Evolutionary conservation across 2,888 invertebrate species (phyloP).

Genomic region (Dermolepida albohirtum): DNA sequence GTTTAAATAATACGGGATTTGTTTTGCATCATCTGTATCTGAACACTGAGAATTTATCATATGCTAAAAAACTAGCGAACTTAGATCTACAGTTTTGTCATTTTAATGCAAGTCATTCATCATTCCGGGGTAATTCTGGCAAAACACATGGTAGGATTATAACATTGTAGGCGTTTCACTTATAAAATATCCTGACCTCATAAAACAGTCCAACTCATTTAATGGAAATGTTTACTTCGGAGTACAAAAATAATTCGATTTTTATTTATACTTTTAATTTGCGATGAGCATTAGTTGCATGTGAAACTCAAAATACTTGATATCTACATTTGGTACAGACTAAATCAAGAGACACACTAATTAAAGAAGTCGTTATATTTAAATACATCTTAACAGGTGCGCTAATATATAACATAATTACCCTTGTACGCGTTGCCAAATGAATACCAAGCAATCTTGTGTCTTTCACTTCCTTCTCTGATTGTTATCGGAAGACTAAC

Average conservation of each 20-base stretch:
- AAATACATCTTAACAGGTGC: slow-evolving; percentile 20
- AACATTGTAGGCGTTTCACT: slow-evolving; percentile 12
- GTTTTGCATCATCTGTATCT: not conserved
- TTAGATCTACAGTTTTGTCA: slow-evolving; percentile 6
- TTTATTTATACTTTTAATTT: not conserved
- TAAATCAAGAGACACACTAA: slow-evolving; percentile 17
- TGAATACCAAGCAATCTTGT: slow-evolving; percentile 14
- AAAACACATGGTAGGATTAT: slow-evolving; percentile 7
- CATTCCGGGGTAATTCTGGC: slow-evolving; percentile 19
- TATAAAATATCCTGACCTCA: slow-evolving; percentile 1
- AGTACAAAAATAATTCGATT: not conserved
- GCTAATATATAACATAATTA: slow-evolving; percentile 16
- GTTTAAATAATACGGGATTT: not conserved
- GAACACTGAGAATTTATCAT: not conserved
- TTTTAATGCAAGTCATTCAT: slow-evolving; percentile 24
- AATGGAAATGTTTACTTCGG: not conserved
- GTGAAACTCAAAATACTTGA: not conserved
- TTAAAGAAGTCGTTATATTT: slow-evolving; percentile 6
- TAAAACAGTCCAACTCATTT: not conserved
- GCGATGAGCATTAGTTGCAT: not conserved
- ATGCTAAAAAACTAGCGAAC: not conserved
- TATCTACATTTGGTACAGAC: slow-evolving; percentile 13
- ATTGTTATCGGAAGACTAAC: slow-evolving; percentile 11
- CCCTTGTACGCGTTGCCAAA: slow-evolving; percentile 20
- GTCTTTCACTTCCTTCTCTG: slow-evolving; percentile 12